Base-by-base conservation (phyloP, 2,113 vertebrate genomes). In the Macquaria australasica region DNA sequence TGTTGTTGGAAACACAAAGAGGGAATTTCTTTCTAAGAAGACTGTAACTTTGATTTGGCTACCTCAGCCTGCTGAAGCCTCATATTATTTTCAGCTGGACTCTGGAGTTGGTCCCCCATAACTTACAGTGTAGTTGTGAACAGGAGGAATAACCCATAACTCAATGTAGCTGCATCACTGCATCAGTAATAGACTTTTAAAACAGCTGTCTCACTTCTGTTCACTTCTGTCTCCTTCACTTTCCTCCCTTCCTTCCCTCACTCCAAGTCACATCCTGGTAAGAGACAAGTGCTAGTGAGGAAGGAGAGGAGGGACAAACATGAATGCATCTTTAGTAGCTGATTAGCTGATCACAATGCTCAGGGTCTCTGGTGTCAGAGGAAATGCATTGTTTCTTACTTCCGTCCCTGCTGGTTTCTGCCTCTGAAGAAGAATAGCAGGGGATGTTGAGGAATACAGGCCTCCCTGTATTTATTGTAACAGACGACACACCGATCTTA, bases 331-430 rank as follows among this genome's bases (percentile, higher is more conserved):
- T 31, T 83, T 20, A 41, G 23, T 56, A 31, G 69, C 77, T 68
- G 55, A 82, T 15, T 1, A 18, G 45, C 81, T 55, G 43, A 81
- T 81, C 41, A 77, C 82, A 82, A 71, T 63, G 53, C 73, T 72
- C 41, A 8, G 58, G 75, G 85, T 87, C 82, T 74, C 59, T 75
- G 53, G 81, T 87, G 88, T 88, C 82, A 91, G 51, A 82, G 91
- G 88, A 92, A 90, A 80, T 69, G 50, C 88, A 88, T 82, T 90
- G 89, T 89, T 83, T 84, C 66, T 48, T 28, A 82, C 83, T 88
- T 86, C 73, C 56, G 51, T 53, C n/a, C 60, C 77, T 59, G 25
- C 79, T 81, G 84, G 68, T 79, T 80, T 74, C 45, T 66, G 51
- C 74, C 21, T 60, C 58, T 75, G 50, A 75, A 69, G 69, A 92